phyloP scores from a whole-genome alignment of 2,888 invertebrate genomes.

The Sceliomorpha sp. region DNA sequence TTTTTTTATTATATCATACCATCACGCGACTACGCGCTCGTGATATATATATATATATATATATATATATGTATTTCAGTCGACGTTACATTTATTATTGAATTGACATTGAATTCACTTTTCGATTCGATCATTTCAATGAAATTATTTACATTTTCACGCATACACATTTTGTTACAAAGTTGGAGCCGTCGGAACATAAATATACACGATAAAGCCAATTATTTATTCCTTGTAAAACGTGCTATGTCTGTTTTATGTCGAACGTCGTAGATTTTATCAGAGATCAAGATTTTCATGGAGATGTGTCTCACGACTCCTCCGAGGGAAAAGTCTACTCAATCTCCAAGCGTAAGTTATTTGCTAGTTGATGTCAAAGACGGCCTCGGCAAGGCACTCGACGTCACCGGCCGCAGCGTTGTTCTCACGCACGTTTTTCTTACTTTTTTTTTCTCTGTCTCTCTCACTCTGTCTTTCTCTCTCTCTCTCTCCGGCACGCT shows the following conservation, averaged over 20 bases:
- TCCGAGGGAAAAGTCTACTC: slow-evolving; percentile 1
- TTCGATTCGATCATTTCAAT: too few relatives aligned
- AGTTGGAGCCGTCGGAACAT: too few relatives aligned
- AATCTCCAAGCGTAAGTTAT: slow-evolving; percentile 6
- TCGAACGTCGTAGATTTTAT: slow-evolving; percentile 3
- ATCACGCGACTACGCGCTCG: too few relatives aligned
- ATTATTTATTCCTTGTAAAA: too few relatives aligned
- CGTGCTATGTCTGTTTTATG: neutral
- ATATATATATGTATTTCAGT: too few relatives aligned
- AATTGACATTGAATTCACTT: too few relatives aligned
- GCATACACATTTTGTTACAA: too few relatives aligned
- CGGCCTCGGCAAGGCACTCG: slow-evolving; percentile 9
- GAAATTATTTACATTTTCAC: too few relatives aligned
- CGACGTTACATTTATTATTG: too few relatives aligned
- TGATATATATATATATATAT: too few relatives aligned
- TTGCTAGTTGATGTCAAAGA: slow-evolving; percentile 7
- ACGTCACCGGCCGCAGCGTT: neutral
- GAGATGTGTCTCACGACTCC: slow-evolving; percentile 2
- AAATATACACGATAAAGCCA: too few relatives aligned
- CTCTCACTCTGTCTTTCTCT: neutral
- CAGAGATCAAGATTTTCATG: slow-evolving; percentile 5
- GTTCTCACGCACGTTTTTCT: slow-evolving; percentile 19
- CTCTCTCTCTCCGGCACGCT: slow-evolving; percentile 4
- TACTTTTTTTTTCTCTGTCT: neutral
- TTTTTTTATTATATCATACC: too few relatives aligned